Conservation (phyloP, 2,113 vertebrate species). For the Odocoileus hemionus region DNA sequence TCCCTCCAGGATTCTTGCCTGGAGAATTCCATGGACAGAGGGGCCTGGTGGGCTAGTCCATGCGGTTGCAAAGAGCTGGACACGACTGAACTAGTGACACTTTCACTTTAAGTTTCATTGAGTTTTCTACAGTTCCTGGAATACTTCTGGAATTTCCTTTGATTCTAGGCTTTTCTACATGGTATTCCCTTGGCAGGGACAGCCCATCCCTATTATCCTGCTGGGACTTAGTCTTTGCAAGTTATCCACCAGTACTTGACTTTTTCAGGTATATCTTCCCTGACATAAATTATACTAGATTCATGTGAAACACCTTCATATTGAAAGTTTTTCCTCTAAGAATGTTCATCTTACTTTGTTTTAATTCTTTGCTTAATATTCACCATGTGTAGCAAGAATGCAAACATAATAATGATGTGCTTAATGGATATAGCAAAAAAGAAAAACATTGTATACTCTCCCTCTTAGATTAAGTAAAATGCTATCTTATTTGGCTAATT, state of each 20-base stretch:
- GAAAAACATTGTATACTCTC: background rate
- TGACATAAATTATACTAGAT: background rate
- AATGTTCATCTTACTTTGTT: background rate
- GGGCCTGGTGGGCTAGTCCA: background rate
- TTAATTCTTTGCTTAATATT: background rate
- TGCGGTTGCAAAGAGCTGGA: background rate
- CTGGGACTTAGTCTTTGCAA: background rate
- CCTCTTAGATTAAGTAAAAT: background rate
- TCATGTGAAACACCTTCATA: background rate
- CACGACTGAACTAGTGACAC: background rate
- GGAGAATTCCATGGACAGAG: background rate
- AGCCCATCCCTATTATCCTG: rapidly evolving
- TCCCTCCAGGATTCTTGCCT: background rate
- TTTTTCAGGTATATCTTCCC: background rate
- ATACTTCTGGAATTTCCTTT: background rate
- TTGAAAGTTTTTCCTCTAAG: background rate
- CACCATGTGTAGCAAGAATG: background rate
- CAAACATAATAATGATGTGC: background rate
- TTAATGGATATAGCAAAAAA: background rate
- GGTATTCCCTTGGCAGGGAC: background rate
- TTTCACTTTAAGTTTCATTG: background rate
- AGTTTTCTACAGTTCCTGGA: background rate
- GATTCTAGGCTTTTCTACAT: background rate
- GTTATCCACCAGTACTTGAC: background rate
- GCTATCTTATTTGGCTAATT: background rate